Percentiles rank a stretch among this genome's conserved stretches.
Conservation (phyloP, 2,113 vertebrate genomes). For the Telmatochromis sp. region DNA sequence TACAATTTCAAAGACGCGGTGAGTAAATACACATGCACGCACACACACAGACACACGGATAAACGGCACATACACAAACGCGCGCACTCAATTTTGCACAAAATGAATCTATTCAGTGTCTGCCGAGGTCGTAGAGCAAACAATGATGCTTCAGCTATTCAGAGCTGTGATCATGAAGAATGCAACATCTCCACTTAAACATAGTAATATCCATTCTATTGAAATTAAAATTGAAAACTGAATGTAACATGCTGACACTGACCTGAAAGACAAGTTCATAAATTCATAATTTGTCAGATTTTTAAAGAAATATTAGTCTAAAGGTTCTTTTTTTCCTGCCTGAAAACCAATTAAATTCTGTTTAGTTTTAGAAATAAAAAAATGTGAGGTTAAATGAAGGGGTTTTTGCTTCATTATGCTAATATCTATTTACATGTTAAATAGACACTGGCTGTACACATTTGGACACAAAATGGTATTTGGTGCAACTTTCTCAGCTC, state of each 20-base stretch:
- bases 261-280: background rate
- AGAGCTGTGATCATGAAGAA: background rate
- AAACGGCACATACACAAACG: background rate
- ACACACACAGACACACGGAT: background rate
- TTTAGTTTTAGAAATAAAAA: background rate
- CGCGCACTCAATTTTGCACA: background rate
- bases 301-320: background rate
- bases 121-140: background rate
- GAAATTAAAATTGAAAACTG: background rate
- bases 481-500: slow-evolving; percentile 1
- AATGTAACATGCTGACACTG: background rate
- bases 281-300: background rate
- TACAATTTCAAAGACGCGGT: background rate
- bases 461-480: background rate
- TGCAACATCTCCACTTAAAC: background rate
- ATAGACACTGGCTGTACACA: background rate
- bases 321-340: background rate
- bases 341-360: background rate
- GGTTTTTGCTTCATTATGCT: background rate
- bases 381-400: background rate
- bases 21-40: background rate
- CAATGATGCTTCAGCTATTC: background rate
- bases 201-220: background rate
- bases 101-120: background rate
- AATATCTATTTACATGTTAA: background rate